Base-by-base conservation (phyloP, 2,888 invertebrate genomes). In the Brassicogethes aeneus region DNA sequence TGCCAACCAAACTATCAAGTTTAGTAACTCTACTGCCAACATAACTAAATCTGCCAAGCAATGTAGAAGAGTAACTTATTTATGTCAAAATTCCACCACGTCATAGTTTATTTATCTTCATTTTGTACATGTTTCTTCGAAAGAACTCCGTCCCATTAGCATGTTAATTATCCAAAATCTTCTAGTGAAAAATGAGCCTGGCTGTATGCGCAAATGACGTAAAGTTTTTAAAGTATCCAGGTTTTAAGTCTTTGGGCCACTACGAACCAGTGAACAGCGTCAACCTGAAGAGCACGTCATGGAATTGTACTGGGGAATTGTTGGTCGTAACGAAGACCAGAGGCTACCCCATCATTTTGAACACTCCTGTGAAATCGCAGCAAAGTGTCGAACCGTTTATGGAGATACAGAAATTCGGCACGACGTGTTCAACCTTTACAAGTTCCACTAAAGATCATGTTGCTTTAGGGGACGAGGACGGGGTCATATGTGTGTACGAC, bases 191-290 rank as follows among this genome's bases (percentile, higher is more conserved):
- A 39, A 75, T 75, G 75, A 73, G 73, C 64, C 65, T 77, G 50
- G 72, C 75, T 34, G 72, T 75, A 17, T 70, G 74, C 51, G 74
- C 75, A 56, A 72, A 72, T 45, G 73, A 73, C 44, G 64, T 77
- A 42, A 66, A 74, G 54, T 65, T 77, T 12, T 72, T 75, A 55
- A 73, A 73, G 52, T 69, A 66, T 49, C 72, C 69, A 57, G 70
- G 65, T 59, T 74, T 76, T 3, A 45, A 50, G 15, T 54, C 51
- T 40, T 16, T 50, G 15, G 60, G 57, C 2, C 39, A 47, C 3
- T 53, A 55, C 44, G 52, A 55, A 43, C 45, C 47, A 5, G 50
- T 52, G 16, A 48, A 56, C 17, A 53, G 54, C 36, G 47, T 53
- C 34, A 46, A 46, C 13, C 54, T 60, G n/a, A 51, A 54, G 32